A percentile compares a stretch with the other conserved stretches of the same genome.
Conservation (phyloP, 2,113 vertebrate species). For the Tachuris rubrigastra region DNA sequence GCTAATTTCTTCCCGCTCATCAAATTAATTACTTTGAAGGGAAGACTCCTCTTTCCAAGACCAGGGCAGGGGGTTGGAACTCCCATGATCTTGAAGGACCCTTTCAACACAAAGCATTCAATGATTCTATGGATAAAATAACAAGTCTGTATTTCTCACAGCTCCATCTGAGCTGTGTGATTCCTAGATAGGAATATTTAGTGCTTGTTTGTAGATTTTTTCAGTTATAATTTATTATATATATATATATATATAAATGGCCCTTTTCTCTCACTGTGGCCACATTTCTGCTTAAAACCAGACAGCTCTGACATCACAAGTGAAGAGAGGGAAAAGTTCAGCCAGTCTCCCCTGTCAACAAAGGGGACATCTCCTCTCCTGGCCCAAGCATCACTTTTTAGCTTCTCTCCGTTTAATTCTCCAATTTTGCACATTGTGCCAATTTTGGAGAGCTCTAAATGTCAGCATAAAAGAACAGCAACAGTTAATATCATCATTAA, state of each 20-base stretch:
- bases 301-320: background rate
- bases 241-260: too few species aligned
- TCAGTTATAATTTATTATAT: background rate
- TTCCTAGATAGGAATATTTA: background rate
- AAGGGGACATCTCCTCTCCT: background rate
- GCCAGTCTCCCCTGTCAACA: background rate
- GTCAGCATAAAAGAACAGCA: background rate
- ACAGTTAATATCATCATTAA: constrained; percentile 43
- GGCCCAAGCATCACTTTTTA: background rate
- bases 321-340: background rate
- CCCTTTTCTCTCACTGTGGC: background rate
- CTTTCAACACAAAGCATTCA: background rate
- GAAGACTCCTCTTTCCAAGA: background rate
- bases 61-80: background rate
- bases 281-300: background rate
- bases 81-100: background rate
- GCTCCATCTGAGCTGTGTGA: background rate
- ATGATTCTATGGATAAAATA: background rate
- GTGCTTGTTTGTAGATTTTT: background rate
- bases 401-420: background rate
- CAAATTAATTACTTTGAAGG: background rate
- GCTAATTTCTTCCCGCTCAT: background rate
- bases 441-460: background rate
- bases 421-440: background rate
- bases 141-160: background rate